Conservation (phyloP, 2,888 invertebrate genomes). For the Ashinkailepas kermadecensis region DNA sequence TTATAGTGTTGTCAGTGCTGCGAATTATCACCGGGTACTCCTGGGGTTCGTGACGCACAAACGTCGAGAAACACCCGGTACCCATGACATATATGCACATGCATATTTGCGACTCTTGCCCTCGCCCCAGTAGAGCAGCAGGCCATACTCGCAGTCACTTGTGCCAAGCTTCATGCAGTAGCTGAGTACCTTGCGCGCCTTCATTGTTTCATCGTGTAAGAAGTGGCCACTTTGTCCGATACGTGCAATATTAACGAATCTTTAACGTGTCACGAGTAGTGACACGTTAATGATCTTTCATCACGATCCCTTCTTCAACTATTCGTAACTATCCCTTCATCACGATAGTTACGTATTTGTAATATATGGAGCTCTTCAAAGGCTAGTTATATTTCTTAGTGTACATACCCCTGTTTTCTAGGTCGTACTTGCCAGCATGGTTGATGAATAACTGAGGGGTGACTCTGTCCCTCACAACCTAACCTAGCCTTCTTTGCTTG, state of each 20-base stretch:
- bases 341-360: neutral
- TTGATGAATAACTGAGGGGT: neutral
- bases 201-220: neutral
- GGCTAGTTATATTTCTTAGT: neutral
- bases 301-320: too few species aligned
- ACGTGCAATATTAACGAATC: too few species aligned
- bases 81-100: too few species aligned
- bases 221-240: neutral
- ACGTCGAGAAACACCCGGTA: neutral
- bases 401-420: neutral
- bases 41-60: neutral
- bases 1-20: neutral
- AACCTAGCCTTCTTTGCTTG: neutral
- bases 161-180: neutral
- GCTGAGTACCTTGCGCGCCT: neutral
- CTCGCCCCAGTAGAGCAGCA: neutral
- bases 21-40: neutral
- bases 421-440: neutral
- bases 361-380: neutral
- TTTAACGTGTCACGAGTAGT: too few species aligned
- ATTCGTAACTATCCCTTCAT: neutral
- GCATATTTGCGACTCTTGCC: constrained; percentile 50
- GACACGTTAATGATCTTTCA: too few species aligned
- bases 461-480: neutral
- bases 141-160: neutral